A percentile compares a stretch with the other conserved stretches of the same genome.
Conservation (phyloP, 2,888 invertebrate species). For the Chydorus sphaericus region DNA sequence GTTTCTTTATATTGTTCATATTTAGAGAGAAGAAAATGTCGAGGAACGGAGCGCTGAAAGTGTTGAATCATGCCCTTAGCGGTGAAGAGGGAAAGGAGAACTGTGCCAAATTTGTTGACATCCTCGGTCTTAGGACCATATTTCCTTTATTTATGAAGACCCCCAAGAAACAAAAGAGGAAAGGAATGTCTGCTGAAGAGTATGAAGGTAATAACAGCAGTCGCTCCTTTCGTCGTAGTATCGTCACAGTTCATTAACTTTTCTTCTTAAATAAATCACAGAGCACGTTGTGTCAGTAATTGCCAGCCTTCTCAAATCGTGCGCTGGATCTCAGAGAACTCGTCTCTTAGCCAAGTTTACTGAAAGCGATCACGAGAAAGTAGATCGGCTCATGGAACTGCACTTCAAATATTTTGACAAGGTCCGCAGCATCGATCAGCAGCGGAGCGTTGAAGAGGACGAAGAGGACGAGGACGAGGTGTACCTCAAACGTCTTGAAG, state of each 20-base stretch:
- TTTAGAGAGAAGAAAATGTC: constrained; percentile 92
- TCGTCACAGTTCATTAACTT: constrained; percentile 46
- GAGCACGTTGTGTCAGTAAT: constrained; percentile 90
- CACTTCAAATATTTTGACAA: constrained; percentile 94
- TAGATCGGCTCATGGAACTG: constrained; percentile 85
- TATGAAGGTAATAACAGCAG: constrained; percentile 54
- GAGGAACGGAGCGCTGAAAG: constrained; percentile 88
- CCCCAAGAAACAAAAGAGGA: constrained; percentile 66
- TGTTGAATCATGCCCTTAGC: constrained; percentile 92
- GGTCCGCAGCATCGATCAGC: constrained; percentile 67
- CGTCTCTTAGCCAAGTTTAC: constrained; percentile 86
- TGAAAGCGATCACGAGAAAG: constrained; percentile 96
- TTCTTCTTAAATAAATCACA: constrained; percentile 23
- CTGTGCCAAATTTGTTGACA: constrained; percentile 91
- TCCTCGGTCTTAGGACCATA: constrained; percentile 84
- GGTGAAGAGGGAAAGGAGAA: constrained; percentile 87
- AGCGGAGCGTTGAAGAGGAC: constrained; percentile 46
- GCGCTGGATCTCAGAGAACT: constrained; percentile 77
- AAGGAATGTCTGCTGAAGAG: constrained; percentile 66
- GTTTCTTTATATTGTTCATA: too few relatives aligned
- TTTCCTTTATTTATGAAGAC: constrained; percentile 99
- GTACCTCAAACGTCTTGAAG: constrained; percentile 76
- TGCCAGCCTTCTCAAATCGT: constrained; percentile 81
- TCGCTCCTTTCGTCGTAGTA: background rate
- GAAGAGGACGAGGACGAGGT: constrained; percentile 68